Percentiles rank a stretch among this genome's conserved stretches.
These are phyloP conservation scores for Megalonaias nervosa DNA, from an alignment of 1,140 invertebrate genomes.

Conservation along the genomic window DNA sequence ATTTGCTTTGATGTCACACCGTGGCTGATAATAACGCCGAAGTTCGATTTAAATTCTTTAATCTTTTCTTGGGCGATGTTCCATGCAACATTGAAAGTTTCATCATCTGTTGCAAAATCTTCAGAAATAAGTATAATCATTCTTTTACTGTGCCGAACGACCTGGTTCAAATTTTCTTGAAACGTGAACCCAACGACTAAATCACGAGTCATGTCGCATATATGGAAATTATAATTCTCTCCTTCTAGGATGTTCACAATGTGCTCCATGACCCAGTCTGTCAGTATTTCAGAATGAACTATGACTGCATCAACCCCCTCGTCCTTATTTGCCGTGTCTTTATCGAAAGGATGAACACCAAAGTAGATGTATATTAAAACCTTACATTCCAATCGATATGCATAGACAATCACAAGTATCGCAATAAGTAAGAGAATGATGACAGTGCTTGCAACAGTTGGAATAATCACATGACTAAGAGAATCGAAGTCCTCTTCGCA, in stretches of 20 bases:
- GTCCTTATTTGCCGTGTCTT: constrained; percentile 32
- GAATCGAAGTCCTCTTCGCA: constrained; percentile 41
- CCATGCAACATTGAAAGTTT: constrained; percentile 41
- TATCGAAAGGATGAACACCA: constrained; percentile 56
- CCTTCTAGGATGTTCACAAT: constrained; percentile 41
- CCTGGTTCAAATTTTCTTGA: constrained; percentile 49
- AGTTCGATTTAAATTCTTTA: constrained; percentile 46
- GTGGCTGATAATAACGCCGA: constrained; percentile 41
- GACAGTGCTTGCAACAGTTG: constrained; percentile 30
- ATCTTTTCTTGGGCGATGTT: constrained; percentile 47
- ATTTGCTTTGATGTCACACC: constrained; percentile 25
- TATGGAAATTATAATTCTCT: constrained; percentile 31
- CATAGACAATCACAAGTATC: constrained; percentile 25
- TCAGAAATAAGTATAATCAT: constrained; percentile 47
- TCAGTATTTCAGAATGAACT: constrained; percentile 33
- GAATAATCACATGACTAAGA: constrained; percentile 23
- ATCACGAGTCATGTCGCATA: constrained; percentile 49
- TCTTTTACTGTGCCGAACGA: constrained; percentile 44
- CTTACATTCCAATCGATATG: constrained; percentile 46
- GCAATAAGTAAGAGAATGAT: constrained; percentile 34
- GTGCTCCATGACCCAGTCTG: constrained; percentile 48
- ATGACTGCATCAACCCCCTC: constrained; percentile 47
- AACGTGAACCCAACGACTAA: constrained; percentile 47
- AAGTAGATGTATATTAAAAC: constrained; percentile 54
- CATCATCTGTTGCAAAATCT: constrained; percentile 28